Evolutionary conservation across 2,888 invertebrate genomes (phyloP), one percentile per base, ranked within the genome.

Genomic region (Callosobruchus maculatus): DNA sequence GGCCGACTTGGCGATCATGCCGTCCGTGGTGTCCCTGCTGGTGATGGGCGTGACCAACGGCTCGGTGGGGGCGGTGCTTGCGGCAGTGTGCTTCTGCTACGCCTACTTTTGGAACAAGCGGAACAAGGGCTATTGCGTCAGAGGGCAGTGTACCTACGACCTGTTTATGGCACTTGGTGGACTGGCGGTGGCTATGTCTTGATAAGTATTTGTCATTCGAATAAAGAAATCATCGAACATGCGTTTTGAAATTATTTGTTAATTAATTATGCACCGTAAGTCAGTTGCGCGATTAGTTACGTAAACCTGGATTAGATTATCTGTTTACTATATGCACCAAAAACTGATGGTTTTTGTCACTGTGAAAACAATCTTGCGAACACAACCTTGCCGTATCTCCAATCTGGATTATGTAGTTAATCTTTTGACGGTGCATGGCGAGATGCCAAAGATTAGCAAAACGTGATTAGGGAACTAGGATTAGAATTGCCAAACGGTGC

Each of bases 1-100:
- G 20, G 80, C 80, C 3, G 82, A 82, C 71, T 71, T 82, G 30
- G 79, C 79, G 0, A 67, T 81, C 13, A 21, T 68, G 0, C 68
- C 22, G 21, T 21, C 21, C 3, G 21, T 68, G 3, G 21, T 68
- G 7, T 5, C 21, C 5, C 21, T 68, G 68, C 5, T 68, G 68
- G 21, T 68, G 13, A 21, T 68, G 7, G 22, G 68, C 20, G 7
- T 7, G 21, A 13, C 22, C 20, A 7, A 68, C 13, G 13, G 22
- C 2, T 21, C 21, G 9, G 20, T 68, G 20, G 21, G 22, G 21
- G 68, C 21, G 21, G 20, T 68, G 21, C 21, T 22, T 9, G 68
- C 68, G 68, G 68, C 20, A 1, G 5, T 68, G 21, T 18, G 7
- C 21, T 68, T 68, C 20, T 21, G 21, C 21, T 21, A 22, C 22